Conservation (phyloP, 2,113 vertebrate genomes). For the Pithys albifrons region DNA sequence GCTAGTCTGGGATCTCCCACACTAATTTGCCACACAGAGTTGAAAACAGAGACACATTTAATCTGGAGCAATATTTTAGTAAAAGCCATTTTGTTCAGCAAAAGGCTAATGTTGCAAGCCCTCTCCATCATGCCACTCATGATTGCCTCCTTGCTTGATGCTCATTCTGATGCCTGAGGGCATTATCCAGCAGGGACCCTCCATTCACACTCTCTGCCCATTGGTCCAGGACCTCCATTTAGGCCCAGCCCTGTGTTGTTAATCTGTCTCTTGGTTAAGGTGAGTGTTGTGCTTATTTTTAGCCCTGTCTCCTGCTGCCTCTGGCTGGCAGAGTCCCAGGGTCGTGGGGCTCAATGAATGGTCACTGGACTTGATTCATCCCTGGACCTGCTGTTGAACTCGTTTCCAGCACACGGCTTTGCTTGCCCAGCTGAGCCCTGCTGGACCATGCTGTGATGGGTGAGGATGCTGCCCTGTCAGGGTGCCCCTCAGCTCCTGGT, state of each 20-base stretch:
- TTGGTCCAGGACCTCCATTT: neutral
- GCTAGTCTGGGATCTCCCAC: neutral
- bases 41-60: neutral
- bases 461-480: neutral
- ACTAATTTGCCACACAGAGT: rapidly evolving
- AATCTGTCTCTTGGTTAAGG: neutral
- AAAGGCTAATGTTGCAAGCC: neutral
- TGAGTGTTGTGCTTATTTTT: neutral
- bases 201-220: neutral
- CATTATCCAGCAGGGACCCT: neutral
- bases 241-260: neutral
- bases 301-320: neutral
- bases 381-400: neutral
- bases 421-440: neutral
- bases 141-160: neutral
- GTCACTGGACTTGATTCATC: neutral
- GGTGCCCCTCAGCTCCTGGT: neutral
- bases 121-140: neutral
- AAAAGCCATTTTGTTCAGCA: neutral
- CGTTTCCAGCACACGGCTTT: neutral
- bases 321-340: neutral
- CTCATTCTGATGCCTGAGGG: neutral
- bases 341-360: neutral
- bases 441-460: rapidly evolving
- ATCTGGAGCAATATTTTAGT: neutral